A percentile compares a stretch with the other conserved stretches of the same genome.
phyloP scores from a whole-genome alignment of 2,797 vertebrate genomes.

The Megaceryle alcyon region DNA sequence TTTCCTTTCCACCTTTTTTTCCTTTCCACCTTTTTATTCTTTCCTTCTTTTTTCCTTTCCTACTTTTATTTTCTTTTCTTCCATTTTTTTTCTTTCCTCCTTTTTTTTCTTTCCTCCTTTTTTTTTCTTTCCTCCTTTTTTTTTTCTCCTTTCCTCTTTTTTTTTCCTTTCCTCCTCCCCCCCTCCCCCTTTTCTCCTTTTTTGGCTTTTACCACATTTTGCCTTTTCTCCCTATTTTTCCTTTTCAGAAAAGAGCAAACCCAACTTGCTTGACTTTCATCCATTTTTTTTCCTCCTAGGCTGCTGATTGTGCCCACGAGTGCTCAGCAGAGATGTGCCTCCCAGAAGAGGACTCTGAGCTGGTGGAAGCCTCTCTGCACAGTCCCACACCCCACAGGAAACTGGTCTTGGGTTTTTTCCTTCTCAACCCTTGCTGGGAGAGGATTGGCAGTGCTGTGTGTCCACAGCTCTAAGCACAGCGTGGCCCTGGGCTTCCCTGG shows the following conservation, averaged over 20 bases:
- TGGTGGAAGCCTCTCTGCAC: not conserved
- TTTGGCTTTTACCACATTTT: too few species aligned
- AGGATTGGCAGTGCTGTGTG: not conserved
- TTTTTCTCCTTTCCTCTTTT: too few species aligned
- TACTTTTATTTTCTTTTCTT: too few species aligned
- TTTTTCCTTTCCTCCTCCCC: too few species aligned
- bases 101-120: too few species aligned
- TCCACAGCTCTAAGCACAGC: accelerated
- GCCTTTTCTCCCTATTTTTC: not conserved
- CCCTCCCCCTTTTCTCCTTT: not conserved
- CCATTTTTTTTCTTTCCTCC: too few species aligned
- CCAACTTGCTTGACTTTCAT: not conserved
- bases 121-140: too few species aligned
- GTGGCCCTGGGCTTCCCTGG: not conserved
- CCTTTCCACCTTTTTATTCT: too few species aligned
- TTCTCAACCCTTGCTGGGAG: not conserved
- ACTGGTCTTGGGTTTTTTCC: not conserved
- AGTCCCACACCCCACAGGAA: not conserved
- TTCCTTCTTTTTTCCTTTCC: too few species aligned
- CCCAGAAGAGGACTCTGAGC: accelerated
- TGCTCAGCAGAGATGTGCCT: not conserved
- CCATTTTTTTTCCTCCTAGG: not conserved
- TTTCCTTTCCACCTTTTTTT: too few species aligned
- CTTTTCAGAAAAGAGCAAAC: accelerated
- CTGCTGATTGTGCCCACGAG: accelerated